These are phyloP conservation scores for Recurvirostra avosetta DNA, from an alignment of 2,113 vertebrate species.

Conservation along the genomic window DNA sequence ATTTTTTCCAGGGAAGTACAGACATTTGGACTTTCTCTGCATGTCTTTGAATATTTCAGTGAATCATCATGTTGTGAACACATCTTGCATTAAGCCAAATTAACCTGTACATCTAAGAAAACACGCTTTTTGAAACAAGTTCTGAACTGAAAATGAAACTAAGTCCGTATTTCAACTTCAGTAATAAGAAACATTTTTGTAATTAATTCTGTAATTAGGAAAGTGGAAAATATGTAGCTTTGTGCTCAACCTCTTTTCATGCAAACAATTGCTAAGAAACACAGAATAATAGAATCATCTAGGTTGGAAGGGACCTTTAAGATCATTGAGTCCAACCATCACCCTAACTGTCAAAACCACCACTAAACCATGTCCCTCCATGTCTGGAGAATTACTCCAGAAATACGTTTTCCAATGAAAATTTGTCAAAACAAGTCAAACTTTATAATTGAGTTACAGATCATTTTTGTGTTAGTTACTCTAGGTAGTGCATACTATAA, in stretches of 20 bases:
- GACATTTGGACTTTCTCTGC: background rate
- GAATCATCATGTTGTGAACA: background rate
- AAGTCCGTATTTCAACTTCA: fast-evolving
- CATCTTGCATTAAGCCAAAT: background rate
- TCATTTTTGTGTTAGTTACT: background rate
- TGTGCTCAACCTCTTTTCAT: background rate
- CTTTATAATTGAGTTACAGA: background rate
- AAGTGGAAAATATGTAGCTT: background rate
- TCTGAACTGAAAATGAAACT: background rate
- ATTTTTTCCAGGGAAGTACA: background rate
- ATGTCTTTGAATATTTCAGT: background rate
- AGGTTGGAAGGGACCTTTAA: too few relatives aligned
- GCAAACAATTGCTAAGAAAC: background rate
- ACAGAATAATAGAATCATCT: too few relatives aligned
- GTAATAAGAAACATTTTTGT: background rate
- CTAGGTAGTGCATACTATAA: background rate
- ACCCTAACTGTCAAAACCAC: too few relatives aligned
- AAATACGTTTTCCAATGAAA: background rate
- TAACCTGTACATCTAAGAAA: background rate
- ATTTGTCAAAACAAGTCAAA: background rate
- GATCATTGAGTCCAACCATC: too few relatives aligned
- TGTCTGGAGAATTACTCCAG: background rate
- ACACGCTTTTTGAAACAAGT: background rate
- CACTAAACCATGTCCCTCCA: too few relatives aligned
- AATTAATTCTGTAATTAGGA: background rate